Evolutionary conservation across 2,113 vertebrate species (phyloP).

Genomic region (Prinia subflava): DNA sequence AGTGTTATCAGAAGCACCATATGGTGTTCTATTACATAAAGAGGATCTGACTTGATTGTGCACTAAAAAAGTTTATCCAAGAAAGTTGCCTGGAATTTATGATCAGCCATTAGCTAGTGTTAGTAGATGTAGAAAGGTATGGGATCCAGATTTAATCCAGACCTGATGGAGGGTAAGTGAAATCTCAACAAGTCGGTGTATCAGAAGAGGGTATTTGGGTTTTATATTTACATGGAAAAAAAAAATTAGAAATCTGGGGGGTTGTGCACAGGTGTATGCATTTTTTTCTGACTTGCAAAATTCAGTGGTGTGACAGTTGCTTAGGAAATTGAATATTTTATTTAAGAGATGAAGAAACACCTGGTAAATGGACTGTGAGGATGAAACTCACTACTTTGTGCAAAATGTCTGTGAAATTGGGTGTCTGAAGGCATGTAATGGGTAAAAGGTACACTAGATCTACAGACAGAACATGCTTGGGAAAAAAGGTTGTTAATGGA

Average conservation of each 20-base stretch:
- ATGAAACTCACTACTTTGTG: not conserved
- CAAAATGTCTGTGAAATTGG: not conserved
- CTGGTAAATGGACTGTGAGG: not conserved
- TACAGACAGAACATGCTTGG: not conserved
- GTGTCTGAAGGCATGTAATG: not conserved
- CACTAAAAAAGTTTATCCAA: not conserved
- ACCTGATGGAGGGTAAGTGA: not conserved
- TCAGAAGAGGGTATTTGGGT: not conserved
- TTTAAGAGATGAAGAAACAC: conserved; percentile 10
- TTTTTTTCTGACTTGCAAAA: not conserved
- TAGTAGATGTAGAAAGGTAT: not conserved
- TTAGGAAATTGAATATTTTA: conserved; percentile 35
- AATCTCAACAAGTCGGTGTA: not conserved
- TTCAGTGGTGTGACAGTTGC: not conserved
- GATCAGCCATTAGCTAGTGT: not conserved
- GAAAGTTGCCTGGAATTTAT: not conserved
- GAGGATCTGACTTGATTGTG: not conserved
- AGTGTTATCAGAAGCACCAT: not conserved
- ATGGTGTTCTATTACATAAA: not conserved
- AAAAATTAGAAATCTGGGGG: too few relatives aligned
- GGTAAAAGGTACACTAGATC: not conserved
- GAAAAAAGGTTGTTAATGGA: not conserved
- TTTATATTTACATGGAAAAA: not conserved
- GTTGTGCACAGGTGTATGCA: not conserved
- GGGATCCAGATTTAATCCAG: not conserved